phyloP scores from a whole-genome alignment of 2,888 invertebrate genomes.

The Brachyptera putata region DNA sequence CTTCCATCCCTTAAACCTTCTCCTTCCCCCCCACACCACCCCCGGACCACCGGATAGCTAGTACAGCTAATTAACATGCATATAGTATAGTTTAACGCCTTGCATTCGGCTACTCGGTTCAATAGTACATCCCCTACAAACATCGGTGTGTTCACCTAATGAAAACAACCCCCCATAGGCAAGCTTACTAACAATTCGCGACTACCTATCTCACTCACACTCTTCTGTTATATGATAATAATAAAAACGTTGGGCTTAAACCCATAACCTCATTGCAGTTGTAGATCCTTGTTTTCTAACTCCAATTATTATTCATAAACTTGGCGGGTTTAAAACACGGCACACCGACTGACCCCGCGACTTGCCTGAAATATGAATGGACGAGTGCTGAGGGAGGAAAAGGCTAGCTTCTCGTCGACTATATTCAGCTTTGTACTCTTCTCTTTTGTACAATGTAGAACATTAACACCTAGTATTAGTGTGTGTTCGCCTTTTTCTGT shows the following conservation, averaged over 20 bases:
- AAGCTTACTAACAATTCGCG: background rate
- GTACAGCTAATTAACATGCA: slow-evolving; percentile 18
- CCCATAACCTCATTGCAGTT: slow-evolving; percentile 17
- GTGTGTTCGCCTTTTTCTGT: slow-evolving; percentile 6
- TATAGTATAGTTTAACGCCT: slow-evolving; percentile 7
- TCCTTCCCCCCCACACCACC: too few species aligned
- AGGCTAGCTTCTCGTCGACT: too few species aligned
- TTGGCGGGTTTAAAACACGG: background rate
- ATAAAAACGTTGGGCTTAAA: slow-evolving; percentile 8
- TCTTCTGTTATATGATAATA: background rate
- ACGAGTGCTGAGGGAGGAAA: background rate
- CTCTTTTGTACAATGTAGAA: background rate
- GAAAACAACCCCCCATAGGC: slow-evolving; percentile 14
- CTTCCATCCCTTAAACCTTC: too few species aligned
- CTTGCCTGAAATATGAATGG: background rate
- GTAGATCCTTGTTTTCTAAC: slow-evolving; percentile 24
- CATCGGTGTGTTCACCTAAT: slow-evolving; percentile 12
- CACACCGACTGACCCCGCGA: background rate
- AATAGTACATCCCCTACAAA: background rate
- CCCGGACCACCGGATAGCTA: too few species aligned
- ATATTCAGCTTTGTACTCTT: slow-evolving; percentile 4
- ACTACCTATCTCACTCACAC: background rate
- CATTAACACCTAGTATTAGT: slow-evolving; percentile 8
- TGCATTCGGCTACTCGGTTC: background rate
- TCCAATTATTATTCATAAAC: slow-evolving; percentile 26